Percentiles rank a stretch among this genome's conserved stretches.
Evolutionary conservation across 2,797 vertebrate genomes (phyloP).

Genomic region (Eleutherodactylus coqui): DNA sequence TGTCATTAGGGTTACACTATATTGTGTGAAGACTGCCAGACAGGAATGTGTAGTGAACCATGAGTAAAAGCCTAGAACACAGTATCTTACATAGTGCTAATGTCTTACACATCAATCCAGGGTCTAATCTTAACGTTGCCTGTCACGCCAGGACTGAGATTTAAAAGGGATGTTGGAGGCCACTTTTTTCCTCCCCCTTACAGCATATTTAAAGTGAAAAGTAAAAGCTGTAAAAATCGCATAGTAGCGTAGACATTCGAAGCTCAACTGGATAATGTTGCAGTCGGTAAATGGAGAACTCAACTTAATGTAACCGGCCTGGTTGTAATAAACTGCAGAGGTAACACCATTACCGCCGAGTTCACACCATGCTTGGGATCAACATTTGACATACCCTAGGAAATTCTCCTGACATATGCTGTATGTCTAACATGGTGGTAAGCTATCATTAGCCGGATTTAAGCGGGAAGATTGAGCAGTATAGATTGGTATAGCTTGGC

Average conservation of each 20-base stretch:
- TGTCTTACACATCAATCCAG: slow-evolving; percentile 9
- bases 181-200: not conserved
- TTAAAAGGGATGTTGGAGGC: not conserved
- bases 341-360: not conserved
- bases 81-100: slow-evolving; percentile 26
- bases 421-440: not conserved
- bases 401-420: not conserved
- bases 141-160: not conserved
- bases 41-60: not conserved
- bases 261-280: not conserved
- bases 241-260: not conserved
- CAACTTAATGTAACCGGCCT: not conserved
- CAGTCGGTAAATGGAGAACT: not conserved
- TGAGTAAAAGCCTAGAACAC: not conserved
- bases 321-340: not conserved
- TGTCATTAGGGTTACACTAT: slow-evolving; percentile 3
- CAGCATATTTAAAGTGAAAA: slow-evolving; percentile 1
- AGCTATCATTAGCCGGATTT: not conserved
- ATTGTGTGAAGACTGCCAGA: not conserved
- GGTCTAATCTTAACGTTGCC: not conserved
- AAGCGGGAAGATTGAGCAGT: not conserved
- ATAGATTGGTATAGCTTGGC: not conserved
- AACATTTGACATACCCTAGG: no score
- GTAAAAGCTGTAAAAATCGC: not conserved
- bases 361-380: not conserved